Conservation (phyloP, 2,113 vertebrate genomes). For the Phyllostomus hastatus region DNA sequence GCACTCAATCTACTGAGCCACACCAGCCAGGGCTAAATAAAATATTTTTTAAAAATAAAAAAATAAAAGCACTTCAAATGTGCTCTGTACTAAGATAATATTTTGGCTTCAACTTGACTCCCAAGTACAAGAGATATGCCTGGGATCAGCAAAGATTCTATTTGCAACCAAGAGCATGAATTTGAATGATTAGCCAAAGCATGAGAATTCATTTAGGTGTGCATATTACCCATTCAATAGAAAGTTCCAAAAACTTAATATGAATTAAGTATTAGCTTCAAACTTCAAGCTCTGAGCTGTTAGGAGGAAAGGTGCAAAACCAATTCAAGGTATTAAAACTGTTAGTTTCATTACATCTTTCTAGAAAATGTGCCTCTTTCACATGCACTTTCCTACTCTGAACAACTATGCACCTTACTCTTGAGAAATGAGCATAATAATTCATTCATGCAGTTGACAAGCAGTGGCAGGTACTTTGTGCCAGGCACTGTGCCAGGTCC, state of each 20-base stretch:
- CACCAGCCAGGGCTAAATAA: no score
- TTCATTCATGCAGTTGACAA: slow-evolving; percentile 27
- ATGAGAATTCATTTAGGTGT: background rate
- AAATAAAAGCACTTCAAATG: background rate
- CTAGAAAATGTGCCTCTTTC: background rate
- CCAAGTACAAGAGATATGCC: background rate
- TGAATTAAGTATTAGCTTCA: background rate
- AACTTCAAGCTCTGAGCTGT: slow-evolving; percentile 30
- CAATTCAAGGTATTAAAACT: background rate
- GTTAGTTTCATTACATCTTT: slow-evolving; percentile 38
- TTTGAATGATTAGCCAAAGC: background rate
- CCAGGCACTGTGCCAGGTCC: background rate
- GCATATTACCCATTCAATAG: background rate
- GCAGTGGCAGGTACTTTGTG: background rate
- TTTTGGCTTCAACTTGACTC: background rate
- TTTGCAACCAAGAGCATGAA: background rate
- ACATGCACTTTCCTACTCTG: background rate
- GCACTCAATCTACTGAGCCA: no score
- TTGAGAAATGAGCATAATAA: slow-evolving; percentile 16
- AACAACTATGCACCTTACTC: background rate
- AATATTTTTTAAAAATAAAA: no score
- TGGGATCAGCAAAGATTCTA: background rate
- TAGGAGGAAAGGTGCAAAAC: background rate
- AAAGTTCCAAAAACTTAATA: slow-evolving; percentile 31
- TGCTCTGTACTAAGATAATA: background rate